These are phyloP conservation scores for Perodicticus potto DNA, from an alignment of 2,797 vertebrate species.

Conservation along the genomic window DNA sequence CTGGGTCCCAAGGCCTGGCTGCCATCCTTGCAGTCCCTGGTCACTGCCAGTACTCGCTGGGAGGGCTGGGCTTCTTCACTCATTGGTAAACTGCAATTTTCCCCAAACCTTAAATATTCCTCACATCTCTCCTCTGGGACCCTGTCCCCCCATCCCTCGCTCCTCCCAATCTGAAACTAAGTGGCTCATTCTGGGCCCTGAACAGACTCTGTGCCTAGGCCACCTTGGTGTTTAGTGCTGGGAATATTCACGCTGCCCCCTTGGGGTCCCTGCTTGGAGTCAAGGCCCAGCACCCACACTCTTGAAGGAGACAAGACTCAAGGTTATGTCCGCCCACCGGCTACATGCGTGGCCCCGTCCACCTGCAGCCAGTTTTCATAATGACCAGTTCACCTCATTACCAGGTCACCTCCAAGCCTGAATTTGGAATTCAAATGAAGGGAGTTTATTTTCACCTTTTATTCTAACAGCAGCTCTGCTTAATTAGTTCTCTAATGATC, in stretches of 20 bases:
- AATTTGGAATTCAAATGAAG: slow-evolving; percentile 82
- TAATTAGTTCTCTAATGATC: slow-evolving; percentile 70
- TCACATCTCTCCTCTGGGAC: background rate
- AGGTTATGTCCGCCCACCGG: slow-evolving; percentile 46
- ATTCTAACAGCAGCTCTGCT: slow-evolving; percentile 57
- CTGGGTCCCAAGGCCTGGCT: background rate
- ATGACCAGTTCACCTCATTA: slow-evolving; percentile 27
- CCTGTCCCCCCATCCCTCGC: background rate
- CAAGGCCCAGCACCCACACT: background rate
- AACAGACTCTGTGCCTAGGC: background rate
- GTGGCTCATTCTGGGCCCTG: background rate
- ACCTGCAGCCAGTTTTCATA: slow-evolving; percentile 72
- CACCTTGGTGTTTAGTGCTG: background rate
- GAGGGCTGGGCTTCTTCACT: background rate
- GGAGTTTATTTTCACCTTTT: slow-evolving; percentile 70
- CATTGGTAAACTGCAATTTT: background rate
- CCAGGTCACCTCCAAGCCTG: slow-evolving; percentile 68
- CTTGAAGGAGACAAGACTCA: slow-evolving; percentile 58
- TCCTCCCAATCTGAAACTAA: background rate
- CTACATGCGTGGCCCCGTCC: background rate
- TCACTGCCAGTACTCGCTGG: background rate
- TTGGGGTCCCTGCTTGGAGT: background rate
- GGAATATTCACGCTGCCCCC: background rate
- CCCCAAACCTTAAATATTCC: background rate
- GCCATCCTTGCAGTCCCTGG: background rate